Conservation (phyloP, 1,140 invertebrate species). For the Pectinophora gossypiella region DNA sequence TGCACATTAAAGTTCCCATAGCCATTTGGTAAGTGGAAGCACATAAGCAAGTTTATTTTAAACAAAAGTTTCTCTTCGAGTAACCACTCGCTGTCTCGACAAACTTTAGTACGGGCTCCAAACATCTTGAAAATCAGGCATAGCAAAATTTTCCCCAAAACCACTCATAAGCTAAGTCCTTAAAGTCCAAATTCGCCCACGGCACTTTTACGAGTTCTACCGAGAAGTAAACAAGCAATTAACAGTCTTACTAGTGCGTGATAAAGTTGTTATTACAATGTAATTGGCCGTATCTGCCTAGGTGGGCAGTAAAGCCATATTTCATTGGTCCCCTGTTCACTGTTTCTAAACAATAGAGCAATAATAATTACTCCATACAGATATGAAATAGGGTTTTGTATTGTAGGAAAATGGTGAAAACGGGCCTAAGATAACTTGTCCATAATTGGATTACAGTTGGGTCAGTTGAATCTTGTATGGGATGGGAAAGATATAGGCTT, state of each 20-base stretch:
- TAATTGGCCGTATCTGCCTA: neutral
- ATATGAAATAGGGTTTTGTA: neutral
- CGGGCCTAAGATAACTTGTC: neutral
- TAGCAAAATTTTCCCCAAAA: neutral
- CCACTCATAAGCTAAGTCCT: too few species aligned
- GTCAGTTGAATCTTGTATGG: too few species aligned
- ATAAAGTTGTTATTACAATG: neutral
- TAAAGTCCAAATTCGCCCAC: too few species aligned
- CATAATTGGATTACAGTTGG: neutral
- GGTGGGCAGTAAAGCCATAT: neutral
- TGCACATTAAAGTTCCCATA: too few species aligned
- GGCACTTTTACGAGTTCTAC: neutral
- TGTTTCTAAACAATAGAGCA: neutral
- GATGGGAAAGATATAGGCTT: too few species aligned
- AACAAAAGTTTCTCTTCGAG: too few species aligned
- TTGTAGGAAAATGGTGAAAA: too few species aligned
- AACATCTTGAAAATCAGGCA: neutral
- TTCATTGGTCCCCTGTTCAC: neutral
- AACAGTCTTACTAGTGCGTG: neutral
- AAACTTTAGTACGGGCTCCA: conserved; percentile 14
- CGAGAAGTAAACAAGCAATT: neutral
- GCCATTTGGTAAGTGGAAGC: too few species aligned
- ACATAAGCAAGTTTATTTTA: too few species aligned
- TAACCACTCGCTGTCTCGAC: too few species aligned
- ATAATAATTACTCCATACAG: neutral